Percentiles rank a stretch among this genome's conserved stretches.
Evolutionary conservation across 2,888 invertebrate genomes (phyloP).

Genomic region (Pristionchus exspectatus): DNA sequence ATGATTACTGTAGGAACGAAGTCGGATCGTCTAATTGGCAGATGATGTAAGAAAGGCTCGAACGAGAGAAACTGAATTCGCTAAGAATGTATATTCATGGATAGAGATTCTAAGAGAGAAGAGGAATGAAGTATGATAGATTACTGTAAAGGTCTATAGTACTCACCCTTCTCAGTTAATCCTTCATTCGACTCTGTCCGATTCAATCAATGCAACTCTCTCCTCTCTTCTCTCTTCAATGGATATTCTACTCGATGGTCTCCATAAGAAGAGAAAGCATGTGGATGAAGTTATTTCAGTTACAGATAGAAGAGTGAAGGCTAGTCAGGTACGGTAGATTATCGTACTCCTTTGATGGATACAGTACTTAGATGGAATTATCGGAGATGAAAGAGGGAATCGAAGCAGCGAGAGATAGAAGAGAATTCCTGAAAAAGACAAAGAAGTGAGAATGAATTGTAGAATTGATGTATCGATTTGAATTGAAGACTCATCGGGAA

Average conservation of each 20-base stretch:
- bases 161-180: not conserved
- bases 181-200: not conserved
- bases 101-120: conserved; percentile 29
- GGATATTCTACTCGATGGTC: conserved; percentile 33
- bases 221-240: conserved; percentile 26
- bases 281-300: conserved; percentile 35
- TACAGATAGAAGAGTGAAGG: conserved; percentile 16
- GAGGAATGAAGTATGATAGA: conserved; percentile 14
- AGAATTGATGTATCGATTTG: not conserved
- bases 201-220: conserved; percentile 16
- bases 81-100: conserved; percentile 28
- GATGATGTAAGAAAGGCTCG: conserved; percentile 33
- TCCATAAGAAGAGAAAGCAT: conserved; percentile 24
- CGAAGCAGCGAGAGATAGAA: conserved; percentile 29
- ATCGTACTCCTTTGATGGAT: not conserved
- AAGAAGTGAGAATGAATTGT: not conserved
- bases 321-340: not conserved
- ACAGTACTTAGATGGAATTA: not conserved
- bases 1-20: not conserved
- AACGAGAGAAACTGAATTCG: conserved; percentile 45
- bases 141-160: not conserved
- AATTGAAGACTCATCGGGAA: conserved; percentile 2
- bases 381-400: not conserved
- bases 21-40: conserved; percentile 7
- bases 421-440: conserved; percentile 32